Base-by-base conservation (phyloP, 2,113 vertebrate genomes). In the Aramus guarauna region DNA sequence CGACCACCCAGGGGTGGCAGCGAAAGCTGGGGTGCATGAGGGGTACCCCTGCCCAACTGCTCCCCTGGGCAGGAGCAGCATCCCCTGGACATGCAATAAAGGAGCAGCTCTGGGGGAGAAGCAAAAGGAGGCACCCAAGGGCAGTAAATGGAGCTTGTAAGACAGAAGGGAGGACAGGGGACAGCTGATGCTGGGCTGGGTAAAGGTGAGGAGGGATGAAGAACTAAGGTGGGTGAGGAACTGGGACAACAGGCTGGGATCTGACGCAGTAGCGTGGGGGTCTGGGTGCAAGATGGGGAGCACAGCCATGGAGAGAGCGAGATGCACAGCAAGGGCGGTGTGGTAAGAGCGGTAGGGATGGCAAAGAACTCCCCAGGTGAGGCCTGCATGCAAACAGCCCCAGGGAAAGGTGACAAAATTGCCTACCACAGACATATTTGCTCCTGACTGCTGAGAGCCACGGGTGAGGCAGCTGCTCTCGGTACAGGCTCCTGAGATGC, bases 341-440 rank as follows among this genome's bases (percentile, higher is more conserved):
- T 1, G 4, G 13, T 7, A 37, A 30, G 53, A 72, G 37, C 1
- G 2, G 58, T 1, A 22, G 22, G 18, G 48, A 36, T 36, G 60
- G 26, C 5, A 6, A 32, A 3, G 7, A 56, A 15, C 24, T 56
- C 58, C 16, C 36, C 34, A n/a, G 55, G 43, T 32, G 29, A 63
- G 55, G 16, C 7, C 6, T 50, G 32, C 18, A 21, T 4, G 29
- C 20, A 63, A 59, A 12, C 34, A 71, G 9, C 52, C 32, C 48
- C 18, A 55, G 29, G 19, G 43, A 37, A 85, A 76, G 39, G 11
- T 12, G 21, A 71, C 55, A 69, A 75, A 48, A 48, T 15, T 43
- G 16, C 14, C 32, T 59, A 17, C 24, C 14, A 29, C 15, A 59
- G 43, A 23, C 16, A 7, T 37, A 20, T 39, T 21, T 36, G 26